Evolutionary conservation across 2,113 vertebrate genomes (phyloP).

Genomic region (Chloropsis hardwickii): DNA sequence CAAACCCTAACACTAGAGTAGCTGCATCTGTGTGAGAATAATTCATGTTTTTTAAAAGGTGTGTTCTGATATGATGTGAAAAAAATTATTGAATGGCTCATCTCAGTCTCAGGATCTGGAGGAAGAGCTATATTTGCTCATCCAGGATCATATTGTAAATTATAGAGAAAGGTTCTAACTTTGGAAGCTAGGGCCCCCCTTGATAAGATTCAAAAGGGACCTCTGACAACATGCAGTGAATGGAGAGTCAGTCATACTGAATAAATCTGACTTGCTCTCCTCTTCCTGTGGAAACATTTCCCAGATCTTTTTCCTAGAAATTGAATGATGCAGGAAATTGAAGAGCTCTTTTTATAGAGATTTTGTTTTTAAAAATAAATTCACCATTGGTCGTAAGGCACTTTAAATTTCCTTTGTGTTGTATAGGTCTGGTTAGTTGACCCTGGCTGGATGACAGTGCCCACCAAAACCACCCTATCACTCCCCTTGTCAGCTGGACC

Average conservation of each 20-base stretch:
- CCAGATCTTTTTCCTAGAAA: not conserved
- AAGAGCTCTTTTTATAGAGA: not conserved
- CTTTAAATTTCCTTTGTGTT: not conserved
- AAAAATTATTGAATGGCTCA: not conserved
- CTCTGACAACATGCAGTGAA: not conserved
- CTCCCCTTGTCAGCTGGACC: not conserved
- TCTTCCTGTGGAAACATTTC: not conserved
- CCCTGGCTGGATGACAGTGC: not conserved
- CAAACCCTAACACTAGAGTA: not conserved
- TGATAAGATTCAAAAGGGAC: not conserved
- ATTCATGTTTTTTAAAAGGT: not conserved
- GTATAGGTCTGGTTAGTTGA: not conserved
- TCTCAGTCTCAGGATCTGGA: not conserved
- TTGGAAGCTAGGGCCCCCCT: not conserved
- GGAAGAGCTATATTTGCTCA: not conserved
- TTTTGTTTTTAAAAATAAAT: not conserved
- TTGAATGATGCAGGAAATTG: not conserved
- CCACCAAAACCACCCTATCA: not conserved
- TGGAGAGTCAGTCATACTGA: not conserved
- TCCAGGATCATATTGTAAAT: not conserved
- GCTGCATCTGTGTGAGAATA: not conserved
- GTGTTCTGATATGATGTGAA: not conserved
- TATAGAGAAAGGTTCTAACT: not conserved
- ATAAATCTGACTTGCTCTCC: not conserved
- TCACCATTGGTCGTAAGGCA: accelerated